These are phyloP conservation scores for Anniella stebbinsi DNA, from an alignment of 2,797 vertebrate species.

Conservation along the genomic window DNA sequence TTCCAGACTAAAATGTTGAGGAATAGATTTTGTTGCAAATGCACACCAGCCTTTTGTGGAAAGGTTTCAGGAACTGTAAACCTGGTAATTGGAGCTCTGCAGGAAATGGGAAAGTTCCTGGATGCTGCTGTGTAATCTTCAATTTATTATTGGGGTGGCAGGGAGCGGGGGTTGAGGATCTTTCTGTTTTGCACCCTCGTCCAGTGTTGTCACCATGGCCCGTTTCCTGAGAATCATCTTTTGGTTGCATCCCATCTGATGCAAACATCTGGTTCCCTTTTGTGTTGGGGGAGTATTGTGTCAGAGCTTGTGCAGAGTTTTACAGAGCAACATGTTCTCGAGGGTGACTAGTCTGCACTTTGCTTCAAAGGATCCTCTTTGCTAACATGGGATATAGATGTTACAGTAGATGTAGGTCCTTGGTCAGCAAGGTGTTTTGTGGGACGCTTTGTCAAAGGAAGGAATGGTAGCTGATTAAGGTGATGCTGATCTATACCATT, in stretches of 20 bases:
- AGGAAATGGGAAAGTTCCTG: not conserved
- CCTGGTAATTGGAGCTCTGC: not conserved
- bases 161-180: not conserved
- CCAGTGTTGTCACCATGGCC: not conserved
- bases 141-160: too few species aligned
- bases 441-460: not conserved
- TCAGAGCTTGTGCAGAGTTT: not conserved
- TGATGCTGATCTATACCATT: not conserved
- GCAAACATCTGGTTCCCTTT: constrained; percentile 20
- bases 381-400: not conserved
- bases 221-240: not conserved
- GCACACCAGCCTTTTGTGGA: not conserved
- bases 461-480: not conserved
- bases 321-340: not conserved
- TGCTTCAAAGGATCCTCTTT: constrained; percentile 2
- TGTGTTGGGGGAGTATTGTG: not conserved
- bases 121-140: not conserved
- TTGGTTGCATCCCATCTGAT: constrained; percentile 7
- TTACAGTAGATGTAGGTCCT: not conserved
- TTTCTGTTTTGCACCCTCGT: too few species aligned
- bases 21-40: not conserved
- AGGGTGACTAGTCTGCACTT: not conserved
- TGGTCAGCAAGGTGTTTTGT: not conserved
- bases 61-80: not conserved
- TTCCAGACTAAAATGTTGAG: not conserved